Evolutionary conservation across 2,888 invertebrate genomes (phyloP), one percentile per base, ranked within the genome.

Genomic region (Dolichomitus sp.): DNA sequence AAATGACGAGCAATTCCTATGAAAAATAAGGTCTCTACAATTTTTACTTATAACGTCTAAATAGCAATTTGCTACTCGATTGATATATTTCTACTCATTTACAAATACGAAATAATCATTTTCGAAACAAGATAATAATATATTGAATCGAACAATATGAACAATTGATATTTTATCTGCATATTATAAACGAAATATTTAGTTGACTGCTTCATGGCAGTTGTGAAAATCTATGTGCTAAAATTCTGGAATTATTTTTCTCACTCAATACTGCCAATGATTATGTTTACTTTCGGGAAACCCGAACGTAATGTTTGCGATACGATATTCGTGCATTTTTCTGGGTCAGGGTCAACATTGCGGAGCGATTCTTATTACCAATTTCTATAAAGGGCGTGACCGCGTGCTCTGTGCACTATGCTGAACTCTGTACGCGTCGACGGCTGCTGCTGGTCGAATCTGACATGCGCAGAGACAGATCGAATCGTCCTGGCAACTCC

Each of bases 381-480:
- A 85, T 85, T 80, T 83, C 69, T 70, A 68, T 72, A 83, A 87
- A 90, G 90, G 89, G 90, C 87, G 90, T 90, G 88, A 90, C 89
- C 88, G 83, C 81, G 76, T 74, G 81, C 80, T 65, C 70, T 63
- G 81, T 80, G 80, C 61, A 83, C 61, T 75, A 68, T 52, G 68
- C 27, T 11, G 54, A 54, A 69, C 48, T 48, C 59, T 63, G 59
- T 74, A 65, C 65, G 69, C 52, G 70, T 65, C 81, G 65, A 72
- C 63, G 57, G 63, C 65, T 68, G 69, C 66, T 66, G 52, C 80
- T 84, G 89, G 87, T 87, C 87, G 89, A 88, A 89, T 72, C 80
- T 86, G 89, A 89, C 89, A 88, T 90, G 90, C 90, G 90, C 90
- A 89, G 74, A 80, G 81, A 69, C 84, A 79, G 83, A 86, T 88